phyloP scores from a whole-genome alignment of 2,797 vertebrate genomes.

The Pogonophryne albipinna region DNA sequence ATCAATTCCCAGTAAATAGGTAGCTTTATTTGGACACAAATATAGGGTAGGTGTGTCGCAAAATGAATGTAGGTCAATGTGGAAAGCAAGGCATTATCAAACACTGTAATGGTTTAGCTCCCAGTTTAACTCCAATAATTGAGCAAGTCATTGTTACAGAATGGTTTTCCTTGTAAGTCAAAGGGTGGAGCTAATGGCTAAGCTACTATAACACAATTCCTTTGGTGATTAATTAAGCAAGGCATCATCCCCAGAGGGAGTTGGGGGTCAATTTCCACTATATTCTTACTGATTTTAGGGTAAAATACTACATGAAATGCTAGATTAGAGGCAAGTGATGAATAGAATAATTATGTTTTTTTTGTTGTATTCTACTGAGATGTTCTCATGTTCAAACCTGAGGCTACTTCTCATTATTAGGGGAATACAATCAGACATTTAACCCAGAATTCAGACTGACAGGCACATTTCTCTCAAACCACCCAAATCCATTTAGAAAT shows the following conservation, averaged over 20 bases:
- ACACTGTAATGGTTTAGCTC: background rate
- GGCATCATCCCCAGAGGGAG: background rate
- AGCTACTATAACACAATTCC: background rate
- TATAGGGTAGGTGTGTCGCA: background rate
- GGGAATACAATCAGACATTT: background rate
- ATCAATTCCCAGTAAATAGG: background rate
- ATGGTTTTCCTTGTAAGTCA: constrained; percentile 1
- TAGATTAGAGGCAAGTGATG: background rate
- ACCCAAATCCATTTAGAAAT: background rate
- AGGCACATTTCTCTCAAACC: constrained; percentile 1
- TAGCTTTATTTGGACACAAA: too few relatives aligned
- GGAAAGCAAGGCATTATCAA: background rate
- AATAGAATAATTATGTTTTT: too few relatives aligned
- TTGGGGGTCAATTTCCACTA: background rate
- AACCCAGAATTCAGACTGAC: background rate
- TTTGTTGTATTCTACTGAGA: background rate
- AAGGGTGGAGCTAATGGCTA: constrained; percentile 11
- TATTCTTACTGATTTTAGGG: background rate
- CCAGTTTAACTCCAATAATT: background rate
- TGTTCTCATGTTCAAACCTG: background rate
- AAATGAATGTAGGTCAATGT: background rate
- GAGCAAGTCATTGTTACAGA: background rate
- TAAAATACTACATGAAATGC: background rate
- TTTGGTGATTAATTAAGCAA: background rate
- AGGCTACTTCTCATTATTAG: background rate